Percentiles rank a stretch among this genome's conserved stretches.
Evolutionary conservation across 2,113 vertebrate genomes (phyloP).

Genomic region (Scatophagus argus): DNA sequence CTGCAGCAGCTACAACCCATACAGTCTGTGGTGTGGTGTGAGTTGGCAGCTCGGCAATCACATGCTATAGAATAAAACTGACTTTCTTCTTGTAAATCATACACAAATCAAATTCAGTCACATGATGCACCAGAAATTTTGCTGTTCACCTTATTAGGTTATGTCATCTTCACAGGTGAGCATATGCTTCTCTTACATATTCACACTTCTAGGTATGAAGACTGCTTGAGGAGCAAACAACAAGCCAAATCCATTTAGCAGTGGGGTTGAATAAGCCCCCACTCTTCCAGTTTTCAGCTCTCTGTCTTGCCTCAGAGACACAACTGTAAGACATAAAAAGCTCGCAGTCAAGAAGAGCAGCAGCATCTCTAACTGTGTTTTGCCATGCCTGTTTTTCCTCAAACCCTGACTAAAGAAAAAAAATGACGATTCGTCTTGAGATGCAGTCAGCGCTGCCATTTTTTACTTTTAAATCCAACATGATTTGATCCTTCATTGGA

Average conservation of each 20-base stretch:
- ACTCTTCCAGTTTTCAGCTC: slow-evolving; percentile 31
- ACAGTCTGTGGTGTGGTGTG: too few relatives aligned
- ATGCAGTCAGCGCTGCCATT: slow-evolving; percentile 38
- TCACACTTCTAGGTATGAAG: background rate
- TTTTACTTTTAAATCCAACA: slow-evolving; percentile 32
- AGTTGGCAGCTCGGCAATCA: too few relatives aligned
- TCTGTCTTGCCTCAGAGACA: slow-evolving; percentile 51
- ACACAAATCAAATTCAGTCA: background rate
- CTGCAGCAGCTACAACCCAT: too few relatives aligned
- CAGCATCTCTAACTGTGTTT: slow-evolving; percentile 32
- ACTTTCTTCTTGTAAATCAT: background rate
- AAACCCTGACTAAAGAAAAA: slow-evolving; percentile 68
- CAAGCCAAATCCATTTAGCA: slow-evolving; percentile 41
- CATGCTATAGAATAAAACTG: background rate
- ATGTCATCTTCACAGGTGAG: background rate
- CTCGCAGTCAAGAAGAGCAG: slow-evolving; percentile 43
- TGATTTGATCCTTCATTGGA: slow-evolving; percentile 57
- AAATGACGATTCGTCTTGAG: slow-evolving; percentile 61
- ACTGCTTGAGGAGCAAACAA: slow-evolving; percentile 23
- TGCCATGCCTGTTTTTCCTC: slow-evolving; percentile 34
- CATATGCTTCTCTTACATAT: background rate
- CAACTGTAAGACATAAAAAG: slow-evolving; percentile 54
- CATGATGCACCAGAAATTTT: background rate
- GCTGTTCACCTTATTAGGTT: background rate
- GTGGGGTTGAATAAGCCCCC: slow-evolving; percentile 17